Evolutionary conservation across 1,140 invertebrate genomes (phyloP).

Genomic region (Drosophila virilis): DNA sequence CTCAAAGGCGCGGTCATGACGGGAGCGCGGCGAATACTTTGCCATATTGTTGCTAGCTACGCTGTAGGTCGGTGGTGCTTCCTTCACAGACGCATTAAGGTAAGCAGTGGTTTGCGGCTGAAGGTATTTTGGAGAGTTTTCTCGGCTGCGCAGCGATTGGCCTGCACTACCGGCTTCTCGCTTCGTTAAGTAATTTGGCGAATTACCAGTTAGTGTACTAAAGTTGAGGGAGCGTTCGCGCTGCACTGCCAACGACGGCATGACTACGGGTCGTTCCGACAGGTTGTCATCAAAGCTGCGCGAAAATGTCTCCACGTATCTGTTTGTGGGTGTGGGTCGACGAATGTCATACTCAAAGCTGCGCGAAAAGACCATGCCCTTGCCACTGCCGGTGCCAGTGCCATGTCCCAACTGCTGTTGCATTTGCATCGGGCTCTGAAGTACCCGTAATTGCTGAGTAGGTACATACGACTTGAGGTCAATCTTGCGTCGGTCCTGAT

Average conservation of each 20-base stretch:
- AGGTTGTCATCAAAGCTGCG: conserved; percentile 83
- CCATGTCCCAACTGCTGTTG: conserved; percentile 23
- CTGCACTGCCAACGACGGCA: conserved; percentile 51
- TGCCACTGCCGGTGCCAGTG: conserved; percentile 27
- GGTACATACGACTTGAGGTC: conserved; percentile 44
- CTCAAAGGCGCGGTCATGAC: conserved; percentile 70
- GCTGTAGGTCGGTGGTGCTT: conserved; percentile 76
- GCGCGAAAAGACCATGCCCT: conserved; percentile 84
- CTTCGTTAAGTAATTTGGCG: conserved; percentile 81
- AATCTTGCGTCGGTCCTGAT: conserved; percentile 57
- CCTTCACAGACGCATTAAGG: conserved; percentile 76
- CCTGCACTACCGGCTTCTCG: conserved; percentile 65
- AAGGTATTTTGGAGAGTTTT: conserved; percentile 78
- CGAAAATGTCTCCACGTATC: conserved; percentile 80
- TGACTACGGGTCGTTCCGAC: conserved; percentile 58
- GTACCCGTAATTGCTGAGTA: conserved; percentile 20
- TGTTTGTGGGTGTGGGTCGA: conserved; percentile 62
- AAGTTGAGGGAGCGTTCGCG: conserved; percentile 77
- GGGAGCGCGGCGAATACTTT: conserved; percentile 65
- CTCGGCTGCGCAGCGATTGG: conserved; percentile 71
- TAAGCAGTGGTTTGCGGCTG: conserved; percentile 75
- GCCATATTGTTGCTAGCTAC: conserved; percentile 39
- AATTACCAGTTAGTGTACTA: conserved; percentile 78
- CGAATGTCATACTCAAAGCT: conserved; percentile 83
- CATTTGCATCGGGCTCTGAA: conserved; percentile 26